Conservation (phyloP, 1,140 invertebrate species). For the Drosophila arizonae region DNA sequence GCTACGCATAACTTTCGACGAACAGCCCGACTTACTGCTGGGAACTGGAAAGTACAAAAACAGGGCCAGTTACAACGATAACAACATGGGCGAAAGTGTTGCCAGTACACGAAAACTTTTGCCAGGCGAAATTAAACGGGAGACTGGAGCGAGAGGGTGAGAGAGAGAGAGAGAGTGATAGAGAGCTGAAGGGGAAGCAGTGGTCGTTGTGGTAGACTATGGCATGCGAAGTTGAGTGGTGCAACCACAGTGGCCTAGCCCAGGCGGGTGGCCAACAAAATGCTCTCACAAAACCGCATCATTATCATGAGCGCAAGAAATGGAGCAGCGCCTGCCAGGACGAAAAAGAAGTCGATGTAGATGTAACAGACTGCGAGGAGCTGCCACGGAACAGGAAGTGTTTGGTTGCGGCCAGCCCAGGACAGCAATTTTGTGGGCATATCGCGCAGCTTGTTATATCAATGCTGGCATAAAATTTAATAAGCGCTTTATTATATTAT, state of each 20-base stretch:
- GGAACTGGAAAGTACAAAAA: slow-evolving; percentile 27
- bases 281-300: slow-evolving; percentile 70
- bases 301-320: slow-evolving; percentile 69
- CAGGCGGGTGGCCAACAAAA: slow-evolving; percentile 58
- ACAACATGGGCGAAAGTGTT: slow-evolving; percentile 55
- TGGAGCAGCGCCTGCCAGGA: slow-evolving; percentile 41
- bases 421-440: slow-evolving; percentile 67
- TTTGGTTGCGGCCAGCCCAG: slow-evolving; percentile 57
- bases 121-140: slow-evolving; percentile 19
- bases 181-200: not conserved
- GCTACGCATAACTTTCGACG: slow-evolving; percentile 57
- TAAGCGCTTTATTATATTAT: slow-evolving; percentile 74
- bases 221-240: slow-evolving; percentile 46
- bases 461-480: slow-evolving; percentile 58
- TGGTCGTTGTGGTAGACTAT: slow-evolving; percentile 17
- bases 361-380: slow-evolving; percentile 11
- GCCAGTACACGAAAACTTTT: slow-evolving; percentile 68
- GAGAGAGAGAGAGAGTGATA: no score
- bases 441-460: slow-evolving; percentile 59
- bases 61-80: slow-evolving; percentile 53
- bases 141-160: not conserved
- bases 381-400: slow-evolving; percentile 51
- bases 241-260: slow-evolving; percentile 41
- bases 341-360: slow-evolving; percentile 16
- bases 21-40: slow-evolving; percentile 14